A percentile compares a stretch with the other conserved stretches of the same genome.
These are phyloP conservation scores for Metaphire vulgaris DNA, from an alignment of 1,140 invertebrate genomes.

Conservation along the genomic window DNA sequence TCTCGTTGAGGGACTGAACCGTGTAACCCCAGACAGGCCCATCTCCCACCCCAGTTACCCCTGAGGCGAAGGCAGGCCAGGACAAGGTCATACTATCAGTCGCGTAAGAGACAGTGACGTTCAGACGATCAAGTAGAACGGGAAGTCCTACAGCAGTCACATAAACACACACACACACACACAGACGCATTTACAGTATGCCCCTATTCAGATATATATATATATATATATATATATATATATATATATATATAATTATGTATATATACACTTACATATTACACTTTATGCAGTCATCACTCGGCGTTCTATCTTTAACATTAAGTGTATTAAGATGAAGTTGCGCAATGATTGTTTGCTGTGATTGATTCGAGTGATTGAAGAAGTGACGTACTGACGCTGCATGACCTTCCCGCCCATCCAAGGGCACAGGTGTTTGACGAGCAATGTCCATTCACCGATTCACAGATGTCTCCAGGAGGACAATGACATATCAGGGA, in stretches of 20 bases:
- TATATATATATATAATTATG: not conserved
- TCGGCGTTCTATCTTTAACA: too few relatives aligned
- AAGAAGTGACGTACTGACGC: not conserved
- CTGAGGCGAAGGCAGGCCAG: not conserved
- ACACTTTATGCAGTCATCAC: too few relatives aligned
- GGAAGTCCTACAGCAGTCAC: not conserved
- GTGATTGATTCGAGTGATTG: not conserved
- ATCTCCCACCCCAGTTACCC: not conserved
- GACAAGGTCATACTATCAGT: not conserved
- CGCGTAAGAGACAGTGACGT: not conserved
- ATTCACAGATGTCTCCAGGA: not conserved
- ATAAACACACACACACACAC: not conserved
- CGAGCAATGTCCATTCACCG: constrained; percentile 14
- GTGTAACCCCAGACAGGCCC: not conserved
- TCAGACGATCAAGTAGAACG: not conserved
- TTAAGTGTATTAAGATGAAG: too few relatives aligned
- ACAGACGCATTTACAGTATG: not conserved
- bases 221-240: not conserved
- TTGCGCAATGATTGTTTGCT: not conserved
- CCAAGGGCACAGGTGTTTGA: constrained; percentile 6
- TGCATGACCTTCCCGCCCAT: not conserved
- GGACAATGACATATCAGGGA: constrained; percentile 7
- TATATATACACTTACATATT: too few relatives aligned
- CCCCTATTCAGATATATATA: not conserved
- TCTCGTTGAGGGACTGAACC: not conserved